Evolutionary conservation across 1,140 invertebrate genomes (phyloP), one percentile per base, ranked within the genome.

Genomic region (Zaprionus ghesquierei): DNA sequence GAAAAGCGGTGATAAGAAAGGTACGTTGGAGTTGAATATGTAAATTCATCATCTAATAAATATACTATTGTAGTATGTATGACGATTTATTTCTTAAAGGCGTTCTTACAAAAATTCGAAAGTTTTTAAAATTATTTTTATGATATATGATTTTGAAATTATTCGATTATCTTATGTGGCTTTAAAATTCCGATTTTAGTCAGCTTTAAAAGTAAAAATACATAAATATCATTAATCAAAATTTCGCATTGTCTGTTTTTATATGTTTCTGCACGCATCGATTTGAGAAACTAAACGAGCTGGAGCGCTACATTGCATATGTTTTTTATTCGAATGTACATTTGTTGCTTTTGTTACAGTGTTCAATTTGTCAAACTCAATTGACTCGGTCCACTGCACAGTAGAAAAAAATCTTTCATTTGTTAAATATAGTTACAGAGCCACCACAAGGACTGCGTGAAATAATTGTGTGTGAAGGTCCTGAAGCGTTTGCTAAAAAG

Each of bases 401-500:
- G n/a, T 29, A 6, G 5, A 6, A 8, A 41, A 64, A 54, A 31
- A 27, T 49, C 2, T 12, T 13, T 27, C 0, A 27, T 22, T 2
- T 38, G 23, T 33, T 31, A 9, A 4, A 22, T 44, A 53, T 33
- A 93, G 93, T 94, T 44, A 82, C 95, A 29, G 93, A 95, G 79
- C 96, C 97, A 23, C 98, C 97, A 0, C 93, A 94, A 85, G 99
- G 99, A 18, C 96, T 97, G 71, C 94, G 97, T 55, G 94, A 98
- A 44, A 95, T 99, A 64, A 93, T 99, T 18, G 93, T 95, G 63
- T 94, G 95, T 68, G 94, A 99, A 72, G 99, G 99, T 13, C 98
- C 99, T 0, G 96, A 97, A 90, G 98, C 95, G 0, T 99, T 99
- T 93, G 98, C 98, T 0, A 98, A 98, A 92, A 98, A 98, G 96